Percentiles rank a stretch among this genome's conserved stretches.
Evolutionary conservation across 1,140 invertebrate species (phyloP).

Genomic region (Drosophila melanogaster): Release_6_plus_ISO1_MT NC_004354.4:4028001-4028500

Average conservation of each 20-base stretch:
- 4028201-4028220: not conserved
- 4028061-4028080: conserved; percentile 29
- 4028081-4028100: not conserved
- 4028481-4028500: conserved; percentile 30
- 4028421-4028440: conserved; percentile 42
- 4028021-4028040: conserved; percentile 13
- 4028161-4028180: conserved; percentile 17
- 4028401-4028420: conserved; percentile 57
- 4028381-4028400: conserved; percentile 26
- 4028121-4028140: conserved; percentile 19
- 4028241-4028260: conserved; percentile 80
- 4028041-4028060: conserved; percentile 29
- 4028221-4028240: conserved; percentile 56
- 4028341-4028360: too few relatives aligned
- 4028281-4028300: conserved; percentile 62
- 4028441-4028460: conserved; percentile 20
- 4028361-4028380: too few relatives aligned
- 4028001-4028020: conserved; percentile 3
- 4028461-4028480: conserved; percentile 1
- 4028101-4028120: conserved; percentile 24
- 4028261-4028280: conserved; percentile 70
- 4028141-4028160: conserved; percentile 14
- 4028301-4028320: conserved; percentile 3
- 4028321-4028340: too few relatives aligned
- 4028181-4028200: conserved; percentile 4